These are phyloP conservation scores for Pogonomyrmex barbatus DNA, from an alignment of 1,140 invertebrate genomes.

Conservation along the genomic window DNA sequence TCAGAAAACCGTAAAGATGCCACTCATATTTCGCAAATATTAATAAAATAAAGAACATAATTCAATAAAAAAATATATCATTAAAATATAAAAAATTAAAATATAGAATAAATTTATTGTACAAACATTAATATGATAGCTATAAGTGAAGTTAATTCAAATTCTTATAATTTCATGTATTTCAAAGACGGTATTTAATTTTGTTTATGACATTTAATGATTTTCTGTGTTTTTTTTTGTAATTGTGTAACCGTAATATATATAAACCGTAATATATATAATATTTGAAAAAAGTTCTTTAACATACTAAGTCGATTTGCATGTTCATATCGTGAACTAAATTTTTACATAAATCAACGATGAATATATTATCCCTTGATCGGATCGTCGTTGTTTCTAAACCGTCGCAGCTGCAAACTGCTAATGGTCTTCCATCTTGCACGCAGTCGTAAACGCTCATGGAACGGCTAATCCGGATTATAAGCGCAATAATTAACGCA, in stretches of 20 bases:
- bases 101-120: not conserved
- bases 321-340: not conserved
- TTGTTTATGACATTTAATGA: no score
- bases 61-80: not conserved
- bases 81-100: not conserved
- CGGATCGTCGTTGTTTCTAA: not conserved
- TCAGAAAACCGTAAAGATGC: not conserved
- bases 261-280: not conserved
- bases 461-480: conserved; percentile 50
- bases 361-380: conserved; percentile 23
- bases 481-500: conserved; percentile 57
- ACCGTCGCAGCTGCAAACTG: conserved; percentile 27
- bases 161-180: not conserved
- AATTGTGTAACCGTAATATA: not conserved
- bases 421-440: conserved; percentile 37
- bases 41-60: conserved; percentile 5
- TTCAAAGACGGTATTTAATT: not conserved
- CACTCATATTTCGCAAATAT: not conserved
- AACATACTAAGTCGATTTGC: not conserved
- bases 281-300: not conserved
- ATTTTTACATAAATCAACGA: not conserved
- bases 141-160: not conserved
- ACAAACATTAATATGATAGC: not conserved
- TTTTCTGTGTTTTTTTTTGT: not conserved
- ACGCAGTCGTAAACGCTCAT: conserved; percentile 24